Evolutionary conservation across 1,140 invertebrate species (phyloP).

Genomic region (Gryon sp.): DNA sequence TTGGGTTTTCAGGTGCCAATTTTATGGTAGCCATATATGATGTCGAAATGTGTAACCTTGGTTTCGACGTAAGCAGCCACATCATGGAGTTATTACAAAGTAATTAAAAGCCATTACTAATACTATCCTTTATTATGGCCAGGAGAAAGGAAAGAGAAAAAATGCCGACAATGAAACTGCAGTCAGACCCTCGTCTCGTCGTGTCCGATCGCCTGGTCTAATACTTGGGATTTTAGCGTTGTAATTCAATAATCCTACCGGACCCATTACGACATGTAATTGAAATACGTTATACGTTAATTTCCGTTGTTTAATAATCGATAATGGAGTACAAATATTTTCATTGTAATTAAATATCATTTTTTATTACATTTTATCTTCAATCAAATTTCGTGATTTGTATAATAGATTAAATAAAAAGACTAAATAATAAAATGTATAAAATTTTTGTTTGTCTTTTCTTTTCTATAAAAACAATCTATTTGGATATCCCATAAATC

Average conservation of each 20-base stretch:
- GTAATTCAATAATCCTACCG: slow-evolving; percentile 71
- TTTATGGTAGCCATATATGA: slow-evolving; percentile 41
- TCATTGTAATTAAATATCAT: no score
- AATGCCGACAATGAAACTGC: slow-evolving; percentile 73
- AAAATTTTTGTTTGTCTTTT: no score
- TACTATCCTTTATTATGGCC: slow-evolving; percentile 76
- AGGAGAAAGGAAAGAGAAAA: slow-evolving; percentile 68
- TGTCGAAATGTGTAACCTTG: slow-evolving; percentile 63
- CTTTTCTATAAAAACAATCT: no score
- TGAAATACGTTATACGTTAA: slow-evolving; percentile 69
- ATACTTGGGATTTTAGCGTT: slow-evolving; percentile 66
- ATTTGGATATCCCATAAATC: no score
- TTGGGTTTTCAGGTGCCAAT: slow-evolving; percentile 35
- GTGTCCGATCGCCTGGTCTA: slow-evolving; percentile 53
- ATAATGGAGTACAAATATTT: no score
- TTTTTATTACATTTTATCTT: no score
- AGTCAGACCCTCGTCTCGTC: slow-evolving; percentile 77
- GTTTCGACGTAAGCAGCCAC: slow-evolving; percentile 72
- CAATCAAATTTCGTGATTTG: no score
- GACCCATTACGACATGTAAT: slow-evolving; percentile 45
- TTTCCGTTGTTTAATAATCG: slow-evolving; percentile 73
- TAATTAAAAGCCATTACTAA: slow-evolving; percentile 80
- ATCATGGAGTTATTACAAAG: slow-evolving; percentile 79
- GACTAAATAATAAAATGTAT: no score
- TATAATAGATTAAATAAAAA: no score